A percentile compares a stretch with the other conserved stretches of the same genome.
Evolutionary conservation across 2,888 invertebrate genomes (phyloP).

Genomic region (Megastigmus dorsalis): DNA sequence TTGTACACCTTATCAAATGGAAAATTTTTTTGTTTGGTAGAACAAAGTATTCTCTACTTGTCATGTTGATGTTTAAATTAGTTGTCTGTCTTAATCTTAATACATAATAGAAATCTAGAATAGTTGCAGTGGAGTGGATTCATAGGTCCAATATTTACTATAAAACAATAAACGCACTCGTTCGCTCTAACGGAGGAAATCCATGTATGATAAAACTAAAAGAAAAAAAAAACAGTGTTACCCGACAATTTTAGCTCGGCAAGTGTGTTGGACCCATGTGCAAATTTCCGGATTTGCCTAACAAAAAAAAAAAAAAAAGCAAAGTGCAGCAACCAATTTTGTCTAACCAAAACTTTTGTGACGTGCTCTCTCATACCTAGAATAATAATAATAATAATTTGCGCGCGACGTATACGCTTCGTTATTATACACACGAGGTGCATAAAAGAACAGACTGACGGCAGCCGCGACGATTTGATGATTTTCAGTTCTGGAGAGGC

Average conservation of each 20-base stretch:
- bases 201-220: neutral
- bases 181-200: too few relatives aligned
- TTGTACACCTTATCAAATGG: too few relatives aligned
- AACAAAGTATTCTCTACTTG: slow-evolving; percentile 26
- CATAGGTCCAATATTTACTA: slow-evolving; percentile 45
- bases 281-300: slow-evolving; percentile 47
- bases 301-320: slow-evolving; percentile 23
- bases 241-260: too few relatives aligned
- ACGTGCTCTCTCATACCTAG: neutral
- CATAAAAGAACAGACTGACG: neutral
- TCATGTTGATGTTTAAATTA: slow-evolving; percentile 21
- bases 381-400: neutral
- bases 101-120: slow-evolving; percentile 12
- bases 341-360: slow-evolving; percentile 42
- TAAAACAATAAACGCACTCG: neutral
- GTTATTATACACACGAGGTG: too few relatives aligned
- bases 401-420: too few relatives aligned
- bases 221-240: neutral
- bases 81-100: slow-evolving; percentile 22
- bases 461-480: slow-evolving; percentile 14
- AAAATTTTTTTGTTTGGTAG: neutral
- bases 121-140: slow-evolving; percentile 47
- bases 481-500: slow-evolving; percentile 88
- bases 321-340: too few relatives aligned
- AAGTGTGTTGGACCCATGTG: slow-evolving; percentile 51